Conservation (phyloP, 2,113 vertebrate species). For the Gnathonemus echidnorhynchus region DNA sequence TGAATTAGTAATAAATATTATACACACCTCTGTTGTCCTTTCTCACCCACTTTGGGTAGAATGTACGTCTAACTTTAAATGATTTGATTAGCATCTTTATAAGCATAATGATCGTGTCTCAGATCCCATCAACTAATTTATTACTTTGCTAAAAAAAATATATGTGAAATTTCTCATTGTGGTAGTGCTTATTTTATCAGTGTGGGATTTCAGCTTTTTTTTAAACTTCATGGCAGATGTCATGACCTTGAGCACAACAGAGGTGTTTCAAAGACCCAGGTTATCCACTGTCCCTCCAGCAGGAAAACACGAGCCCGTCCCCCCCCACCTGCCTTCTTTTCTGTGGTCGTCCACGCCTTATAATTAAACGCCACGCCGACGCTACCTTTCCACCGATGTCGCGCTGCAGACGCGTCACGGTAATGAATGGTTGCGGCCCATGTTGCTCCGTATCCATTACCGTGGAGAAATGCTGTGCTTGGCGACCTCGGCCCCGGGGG, state of each 20-base stretch:
- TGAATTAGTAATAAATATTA: slow-evolving; percentile 8
- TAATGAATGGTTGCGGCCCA: background rate
- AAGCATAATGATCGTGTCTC: background rate
- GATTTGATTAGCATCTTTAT: background rate
- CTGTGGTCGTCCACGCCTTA: background rate
- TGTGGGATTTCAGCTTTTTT: background rate
- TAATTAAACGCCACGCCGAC: background rate
- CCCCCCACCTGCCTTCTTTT: background rate
- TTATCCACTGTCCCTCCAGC: background rate
- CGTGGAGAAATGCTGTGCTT: background rate
- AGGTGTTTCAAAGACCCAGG: background rate
- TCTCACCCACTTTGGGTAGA: background rate
- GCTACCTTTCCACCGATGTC: background rate
- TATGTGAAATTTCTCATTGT: background rate
- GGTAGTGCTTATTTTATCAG: background rate
- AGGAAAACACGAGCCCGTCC: background rate
- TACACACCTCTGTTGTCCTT: slow-evolving; percentile 1
- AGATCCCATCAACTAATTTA: background rate
- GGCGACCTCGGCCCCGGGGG: background rate
- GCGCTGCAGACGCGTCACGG: background rate
- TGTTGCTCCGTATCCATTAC: background rate
- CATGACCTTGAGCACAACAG: background rate
- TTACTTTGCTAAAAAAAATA: background rate
- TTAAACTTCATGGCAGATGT: background rate
- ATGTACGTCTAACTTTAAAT: background rate